Evolutionary conservation across 1,140 invertebrate genomes (phyloP), one percentile per base, ranked within the genome.

Genomic region (Paraescarpia echinospica): DNA sequence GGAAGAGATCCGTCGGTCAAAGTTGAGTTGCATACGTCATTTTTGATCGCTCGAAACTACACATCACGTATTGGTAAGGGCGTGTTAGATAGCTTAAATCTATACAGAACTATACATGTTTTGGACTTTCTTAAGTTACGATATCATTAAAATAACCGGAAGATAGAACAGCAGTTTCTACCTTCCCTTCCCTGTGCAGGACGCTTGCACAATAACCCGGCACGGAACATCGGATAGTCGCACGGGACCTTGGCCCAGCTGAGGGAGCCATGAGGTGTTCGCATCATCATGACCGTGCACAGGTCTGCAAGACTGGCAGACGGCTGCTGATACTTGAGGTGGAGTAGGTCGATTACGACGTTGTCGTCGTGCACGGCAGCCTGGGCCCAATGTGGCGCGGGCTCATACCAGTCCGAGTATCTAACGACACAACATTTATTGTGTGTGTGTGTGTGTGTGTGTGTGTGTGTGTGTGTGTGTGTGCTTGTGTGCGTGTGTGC

Each of bases 371-470:
- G 59, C 22, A 92, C 12, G 77, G 88, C 34, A 33, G 92, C 2
- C 88, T 92, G 48, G 12, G 51, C 18, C 92, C 92, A 92, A 18
- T 34, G 8, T 2, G 33, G 33, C 5, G 59, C 18, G 6, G 92
- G 92, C n/a, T 34, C n/a, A 33, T 92, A 88, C 92, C 92, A 92
- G n/a, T 92, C 92, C 14, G 92, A 12, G 41, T 41, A 91, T 2
- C 91, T 77, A 27, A 77, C 59, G 27, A 77, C 35, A 41, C 90
- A 90, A 90, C 14, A 2, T 12, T 77, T 77, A 77, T 31, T 77
- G 59, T 77, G 59, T 77, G 18, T 27, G 27, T 27, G 59, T 77
- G 14, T 31, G 18, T 31, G 59, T 77, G 59, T 77, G 59, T 77
- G 27, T 18, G 59, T 77, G 59, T 41, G 41, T 41, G 41, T 41